Conservation (phyloP, 2,888 invertebrate species). For the Cryptocheilus praepositus region DNA sequence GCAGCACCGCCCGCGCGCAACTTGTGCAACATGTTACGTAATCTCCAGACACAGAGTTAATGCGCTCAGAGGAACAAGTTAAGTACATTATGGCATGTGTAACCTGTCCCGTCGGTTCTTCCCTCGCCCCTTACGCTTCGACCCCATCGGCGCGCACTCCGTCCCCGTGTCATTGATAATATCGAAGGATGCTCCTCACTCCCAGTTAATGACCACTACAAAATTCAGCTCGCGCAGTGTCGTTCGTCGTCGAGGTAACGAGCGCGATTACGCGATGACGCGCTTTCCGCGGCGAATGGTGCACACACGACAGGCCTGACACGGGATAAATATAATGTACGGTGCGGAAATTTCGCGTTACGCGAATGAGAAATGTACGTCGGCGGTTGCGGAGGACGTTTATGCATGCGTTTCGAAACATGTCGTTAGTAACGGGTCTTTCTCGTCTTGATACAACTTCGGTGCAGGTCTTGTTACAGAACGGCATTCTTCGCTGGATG, state of each 20-base stretch:
- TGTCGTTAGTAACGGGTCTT: too few species aligned
- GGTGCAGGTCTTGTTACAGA: too few species aligned
- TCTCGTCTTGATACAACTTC: too few species aligned
- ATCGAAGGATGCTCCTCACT: constrained; percentile 36
- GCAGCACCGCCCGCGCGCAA: constrained; percentile 8
- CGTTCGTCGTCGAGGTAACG: constrained; percentile 6
- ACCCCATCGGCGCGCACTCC: constrained; percentile 15
- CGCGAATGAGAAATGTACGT: too few species aligned
- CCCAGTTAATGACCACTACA: constrained; percentile 33
- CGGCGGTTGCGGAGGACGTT: too few species aligned
- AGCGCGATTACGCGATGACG: background rate
- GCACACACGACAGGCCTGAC: too few species aligned
- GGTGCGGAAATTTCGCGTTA: too few species aligned
- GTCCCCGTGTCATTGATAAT: constrained; percentile 48
- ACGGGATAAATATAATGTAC: too few species aligned
- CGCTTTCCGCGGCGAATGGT: background rate
- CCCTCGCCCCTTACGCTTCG: too few species aligned
- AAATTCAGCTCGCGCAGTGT: constrained; percentile 21
- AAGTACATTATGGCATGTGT: constrained; percentile 50
- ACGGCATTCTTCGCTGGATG: too few species aligned
- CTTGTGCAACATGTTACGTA: constrained; percentile 49
- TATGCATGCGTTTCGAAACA: too few species aligned
- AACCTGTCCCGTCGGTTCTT: constrained; percentile 10
- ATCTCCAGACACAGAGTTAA: constrained; percentile 51
- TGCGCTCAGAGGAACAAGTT: constrained; percentile 47